Conservation (phyloP, 2,888 invertebrate species). For the Nysson spinosus region DNA sequence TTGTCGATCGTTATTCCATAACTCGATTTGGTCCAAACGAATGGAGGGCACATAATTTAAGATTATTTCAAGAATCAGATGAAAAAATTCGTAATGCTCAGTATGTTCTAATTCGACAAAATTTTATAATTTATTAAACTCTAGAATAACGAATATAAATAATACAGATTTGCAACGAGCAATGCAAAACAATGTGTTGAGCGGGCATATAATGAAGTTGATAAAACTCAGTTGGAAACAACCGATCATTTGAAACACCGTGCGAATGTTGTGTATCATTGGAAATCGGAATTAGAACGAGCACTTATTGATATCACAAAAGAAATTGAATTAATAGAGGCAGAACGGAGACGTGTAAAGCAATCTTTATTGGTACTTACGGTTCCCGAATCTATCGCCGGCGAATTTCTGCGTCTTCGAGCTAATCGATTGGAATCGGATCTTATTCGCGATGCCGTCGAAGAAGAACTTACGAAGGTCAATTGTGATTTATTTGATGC, state of each 20-base stretch:
- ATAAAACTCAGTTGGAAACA: constrained; percentile 84
- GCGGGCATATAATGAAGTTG: constrained; percentile 82
- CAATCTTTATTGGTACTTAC: constrained; percentile 83
- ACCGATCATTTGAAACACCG: constrained; percentile 83
- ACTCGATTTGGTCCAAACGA: constrained; percentile 86
- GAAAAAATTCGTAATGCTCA: constrained; percentile 78
- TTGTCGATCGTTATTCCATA: constrained; percentile 86
- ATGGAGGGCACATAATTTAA: constrained; percentile 80
- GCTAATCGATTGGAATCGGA: constrained; percentile 85
- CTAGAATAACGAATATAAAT: neutral
- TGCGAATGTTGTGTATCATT: constrained; percentile 84
- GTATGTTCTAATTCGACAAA: constrained; percentile 34
- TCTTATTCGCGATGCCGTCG: constrained; percentile 86
- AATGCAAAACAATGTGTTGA: constrained; percentile 83
- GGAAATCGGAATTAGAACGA: constrained; percentile 87
- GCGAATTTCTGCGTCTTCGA: constrained; percentile 86
- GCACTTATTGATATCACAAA: constrained; percentile 84
- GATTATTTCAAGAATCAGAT: constrained; percentile 78
- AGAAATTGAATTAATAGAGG: constrained; percentile 84
- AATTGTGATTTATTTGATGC: constrained; percentile 4
- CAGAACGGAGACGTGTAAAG: constrained; percentile 83
- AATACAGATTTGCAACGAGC: constrained; percentile 70
- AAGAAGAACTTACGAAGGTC: constrained; percentile 86
- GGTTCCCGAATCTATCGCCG: constrained; percentile 86
- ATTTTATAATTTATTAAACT: neutral